Percentiles rank a stretch among this genome's conserved stretches.
Conservation (phyloP, 2,888 invertebrate genomes). For the Trypoxylon attenuatum region DNA sequence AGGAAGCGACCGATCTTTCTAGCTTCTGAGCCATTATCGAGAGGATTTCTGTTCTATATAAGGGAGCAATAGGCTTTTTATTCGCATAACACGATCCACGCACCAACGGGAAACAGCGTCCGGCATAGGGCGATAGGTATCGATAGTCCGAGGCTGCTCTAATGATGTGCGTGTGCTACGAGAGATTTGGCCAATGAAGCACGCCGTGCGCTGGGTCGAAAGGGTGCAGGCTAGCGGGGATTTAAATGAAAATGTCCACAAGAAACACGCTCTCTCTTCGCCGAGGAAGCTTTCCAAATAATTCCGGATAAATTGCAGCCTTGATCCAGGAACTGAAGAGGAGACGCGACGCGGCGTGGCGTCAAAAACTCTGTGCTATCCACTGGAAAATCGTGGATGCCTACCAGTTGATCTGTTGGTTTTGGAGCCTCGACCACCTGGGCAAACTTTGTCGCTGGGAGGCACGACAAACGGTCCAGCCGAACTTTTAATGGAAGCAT, state of each 20-base stretch:
- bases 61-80: slow-evolving; percentile 65
- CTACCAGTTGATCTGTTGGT: neutral
- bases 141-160: slow-evolving; percentile 67
- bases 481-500: slow-evolving; percentile 32
- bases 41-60: slow-evolving; percentile 26
- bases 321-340: too few species aligned
- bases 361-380: too few species aligned
- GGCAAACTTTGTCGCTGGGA: slow-evolving; percentile 9
- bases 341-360: too few species aligned
- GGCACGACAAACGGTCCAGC: neutral
- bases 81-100: slow-evolving; percentile 65
- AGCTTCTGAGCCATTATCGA: slow-evolving; percentile 34
- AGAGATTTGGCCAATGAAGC: slow-evolving; percentile 73
- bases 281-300: slow-evolving; percentile 13
- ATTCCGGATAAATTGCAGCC: slow-evolving; percentile 4
- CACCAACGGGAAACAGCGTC: slow-evolving; percentile 62
- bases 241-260: slow-evolving; percentile 51
- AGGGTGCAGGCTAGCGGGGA: slow-evolving; percentile 51
- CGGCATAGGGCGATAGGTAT: slow-evolving; percentile 60
- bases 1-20: neutral
- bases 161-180: slow-evolving; percentile 72
- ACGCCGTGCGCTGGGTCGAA: slow-evolving; percentile 52
- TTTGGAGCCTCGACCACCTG: slow-evolving; percentile 4
- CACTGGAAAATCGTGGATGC: neutral
- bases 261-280: slow-evolving; percentile 11